Base-by-base conservation (phyloP, 2,888 invertebrate species). In the Chouioia cunea region DNA sequence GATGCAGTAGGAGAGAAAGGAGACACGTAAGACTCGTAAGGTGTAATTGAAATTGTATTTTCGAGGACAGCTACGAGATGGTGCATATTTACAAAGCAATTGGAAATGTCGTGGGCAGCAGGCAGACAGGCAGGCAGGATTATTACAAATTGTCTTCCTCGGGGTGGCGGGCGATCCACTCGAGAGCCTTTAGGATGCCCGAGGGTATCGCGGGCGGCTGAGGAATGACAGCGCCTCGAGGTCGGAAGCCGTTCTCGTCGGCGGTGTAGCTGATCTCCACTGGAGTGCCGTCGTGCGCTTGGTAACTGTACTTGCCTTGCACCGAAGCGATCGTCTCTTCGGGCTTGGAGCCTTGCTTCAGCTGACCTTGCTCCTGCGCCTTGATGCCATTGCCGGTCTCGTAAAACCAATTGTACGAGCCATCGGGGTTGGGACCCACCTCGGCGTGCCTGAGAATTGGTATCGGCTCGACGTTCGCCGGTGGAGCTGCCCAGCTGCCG, bases 331-430 rank as follows among this genome's bases (percentile, higher is more conserved):
- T 83, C 59, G 69, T 68, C 14, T 74, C 69, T 44, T 66, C 66
- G 4, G 36, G 36, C 36, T 36, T 10, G 43, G 67, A 65, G 14
- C n/a, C 47, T n/a, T n/a, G 20, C 43, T 83, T 82, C 71, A 86
- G 50, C 62, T 81, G 82, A 0, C 83, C 83, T 50, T 80, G 78
- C 74, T 87, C 87, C 69, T 87, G 80, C 12, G 83, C 85, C 62
- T 77, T 75, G 73, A 88, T 88, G 8, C 87, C 87, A 73, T 87
- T 87, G 2, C 85, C 86, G 14, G 86, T 80, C 74, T 87, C 87
- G 78, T 84, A 88, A 27, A 79, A 83, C 81, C 77, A 84, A 27
- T 80, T 78, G 78, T 83, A 84, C 2, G 83, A 82, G 2, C 84
- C 84, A 67, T 83, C 83, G 4, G 84, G 84, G 48, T 84, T 83